Base-by-base conservation (phyloP, 2,113 vertebrate species). In the Tachycineta bicolor region DNA sequence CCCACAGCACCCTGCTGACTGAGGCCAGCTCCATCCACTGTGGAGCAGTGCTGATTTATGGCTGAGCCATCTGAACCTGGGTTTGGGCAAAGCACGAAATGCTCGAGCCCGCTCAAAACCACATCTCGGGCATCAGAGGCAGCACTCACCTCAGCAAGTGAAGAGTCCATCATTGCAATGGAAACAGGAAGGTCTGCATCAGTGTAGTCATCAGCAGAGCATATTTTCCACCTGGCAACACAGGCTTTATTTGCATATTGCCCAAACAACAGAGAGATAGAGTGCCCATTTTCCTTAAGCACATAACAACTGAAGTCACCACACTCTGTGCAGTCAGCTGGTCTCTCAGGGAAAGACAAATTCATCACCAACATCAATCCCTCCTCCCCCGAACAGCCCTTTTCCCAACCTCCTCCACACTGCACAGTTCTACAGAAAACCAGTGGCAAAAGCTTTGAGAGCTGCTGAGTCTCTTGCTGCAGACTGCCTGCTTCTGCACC, bases 141-240 rank as follows among this genome's bases (percentile, higher is more conserved):
- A 62, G 69, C 78, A 98, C 99, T 98, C 87, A 99, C 99, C 97
- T 98, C 97, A 8, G 90, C 33, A 56, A 86, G 47, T 9, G 85
- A 87, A 46, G 93, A 74, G 37, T 95, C 88, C 92, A 94, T 98
- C 96, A 97, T 97, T 74, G 93, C 83, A 87, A 94, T 70, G 70
- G 74, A 92, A 25, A 70, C 77, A 59, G 84, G 79, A 79, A 83
- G 70, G 60, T 96, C 95, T 71, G 46, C 91, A 83, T 86, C 83
- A 41, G 86, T 76, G 83, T 39, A 60, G 56, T 82, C 69, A 55
- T 75, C 94, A 75, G 86, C 87, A 69, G 95, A 58, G 58, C 37
- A 29, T 81, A 53, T 68, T 76, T 93, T 89, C 94, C 73, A 97
- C 97, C 99, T 98, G 96, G 79, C 34, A 92, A 85, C 34, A 96